Evolutionary conservation across 2,113 vertebrate species (phyloP).

Genomic region (Brachirus orientalis): DNA sequence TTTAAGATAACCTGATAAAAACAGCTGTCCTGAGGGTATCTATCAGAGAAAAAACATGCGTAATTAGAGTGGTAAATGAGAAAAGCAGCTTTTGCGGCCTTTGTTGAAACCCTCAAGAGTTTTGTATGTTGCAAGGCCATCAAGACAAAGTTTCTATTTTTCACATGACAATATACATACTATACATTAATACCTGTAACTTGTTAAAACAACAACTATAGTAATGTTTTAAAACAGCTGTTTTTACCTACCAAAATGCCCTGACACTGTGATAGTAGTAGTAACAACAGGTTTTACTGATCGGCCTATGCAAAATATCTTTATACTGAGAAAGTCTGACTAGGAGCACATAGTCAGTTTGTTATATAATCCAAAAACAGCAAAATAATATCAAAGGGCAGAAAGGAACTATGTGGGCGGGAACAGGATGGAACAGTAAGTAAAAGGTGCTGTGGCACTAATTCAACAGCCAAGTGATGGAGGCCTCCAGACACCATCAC

Average conservation of each 20-base stretch:
- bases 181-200: too few species aligned
- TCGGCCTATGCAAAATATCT: too few species aligned
- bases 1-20: background rate
- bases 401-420: conserved; percentile 33
- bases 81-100: conserved; percentile 19
- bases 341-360: too few species aligned
- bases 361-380: too few species aligned
- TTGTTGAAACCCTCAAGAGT: conserved; percentile 19
- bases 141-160: too few species aligned
- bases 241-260: too few species aligned
- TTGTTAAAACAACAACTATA: too few species aligned
- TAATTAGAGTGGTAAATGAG: conserved; percentile 30
- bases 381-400: conserved; percentile 6
- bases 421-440: conserved; percentile 34
- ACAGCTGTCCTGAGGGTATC: conserved; percentile 4
- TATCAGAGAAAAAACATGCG: conserved; percentile 10
- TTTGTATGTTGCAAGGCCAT: conserved; percentile 29
- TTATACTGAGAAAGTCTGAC: too few species aligned
- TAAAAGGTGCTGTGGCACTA: conserved; percentile 49
- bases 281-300: too few species aligned
- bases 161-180: too few species aligned
- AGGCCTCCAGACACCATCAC: conserved; percentile 61
- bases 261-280: too few species aligned
- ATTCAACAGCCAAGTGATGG: conserved; percentile 52
- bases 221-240: too few species aligned